Base-by-base conservation (phyloP, 1,140 invertebrate genomes). In the Aphelinus atriplicis region DNA sequence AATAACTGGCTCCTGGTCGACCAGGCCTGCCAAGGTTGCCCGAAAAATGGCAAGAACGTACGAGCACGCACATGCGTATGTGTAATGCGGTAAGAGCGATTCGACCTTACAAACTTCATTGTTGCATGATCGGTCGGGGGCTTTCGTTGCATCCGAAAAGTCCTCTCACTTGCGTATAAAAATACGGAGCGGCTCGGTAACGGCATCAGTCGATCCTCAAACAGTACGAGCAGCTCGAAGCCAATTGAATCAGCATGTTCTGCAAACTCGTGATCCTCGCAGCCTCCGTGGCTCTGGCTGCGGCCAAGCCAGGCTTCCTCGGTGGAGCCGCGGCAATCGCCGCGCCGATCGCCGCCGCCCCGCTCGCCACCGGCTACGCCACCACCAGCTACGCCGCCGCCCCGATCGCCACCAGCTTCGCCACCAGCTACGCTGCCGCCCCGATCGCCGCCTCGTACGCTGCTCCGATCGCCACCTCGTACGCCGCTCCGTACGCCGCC, bases 151-250 rank as follows among this genome's bases (percentile, higher is more conserved):
- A 26, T 26, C 26, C 26, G 26, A 26, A 26, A 26, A 26, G 26
- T 26, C 26, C 26, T 26, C 26, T 26, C 26, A 26, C 26, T 26
- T n/a, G 46, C 2, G 56, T 69, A 69, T 69, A 69, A 69, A 69
- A 58, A 45, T 9, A 4, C 56, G 1, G 1, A 3, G 1, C 7
- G 1, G 46, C 57, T 2, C n/a, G 6, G 42, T n/a, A 5, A 1
- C 7, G 1, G 47, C 68, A 71, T 71, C 68, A 71, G 68, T 71
- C 68, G 68, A 61, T 53, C 7, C 42, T 71, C 43, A 48, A 61
- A 53, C 4, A 53, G 51, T 53, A 4, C 51, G 9, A 53, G 51
- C 4, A 71, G 50, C 58, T 51, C 68, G 26, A 50, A 62, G 47
- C 45, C 46, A 48, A 48, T 26, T 7, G 7, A 42, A 26, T 61